Conservation (phyloP, 2,888 invertebrate species). For the Nemotelus nigrinus region DNA sequence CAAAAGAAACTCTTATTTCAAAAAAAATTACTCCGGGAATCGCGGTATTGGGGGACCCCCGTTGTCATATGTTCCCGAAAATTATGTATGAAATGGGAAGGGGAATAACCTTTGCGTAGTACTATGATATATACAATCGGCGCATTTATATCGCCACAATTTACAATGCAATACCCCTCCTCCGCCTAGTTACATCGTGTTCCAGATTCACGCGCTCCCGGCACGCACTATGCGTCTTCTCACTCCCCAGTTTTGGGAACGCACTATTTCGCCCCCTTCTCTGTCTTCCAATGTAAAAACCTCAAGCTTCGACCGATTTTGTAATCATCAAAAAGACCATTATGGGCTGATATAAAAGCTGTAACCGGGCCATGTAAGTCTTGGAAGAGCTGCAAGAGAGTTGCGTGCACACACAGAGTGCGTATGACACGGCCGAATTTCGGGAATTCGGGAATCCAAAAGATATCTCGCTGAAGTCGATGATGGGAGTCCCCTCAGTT, state of each 20-base stretch:
- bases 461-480: not conserved
- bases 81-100: slow-evolving; percentile 1
- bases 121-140: not conserved
- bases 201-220: not conserved
- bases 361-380: slow-evolving; percentile 6
- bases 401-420: not conserved
- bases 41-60: slow-evolving; percentile 39
- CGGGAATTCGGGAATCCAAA: not conserved
- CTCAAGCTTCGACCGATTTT: not conserved
- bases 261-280: slow-evolving; percentile 4
- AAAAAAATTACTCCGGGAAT: slow-evolving; percentile 29
- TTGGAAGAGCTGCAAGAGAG: slow-evolving; percentile 21
- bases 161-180: slow-evolving; percentile 2
- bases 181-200: not conserved
- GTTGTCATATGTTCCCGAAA: slow-evolving; percentile 26
- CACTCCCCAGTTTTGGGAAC: slow-evolving; percentile 13
- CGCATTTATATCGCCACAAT: too few species aligned
- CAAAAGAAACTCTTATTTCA: not conserved
- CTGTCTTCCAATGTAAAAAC: slow-evolving; percentile 18
- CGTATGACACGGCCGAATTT: not conserved
- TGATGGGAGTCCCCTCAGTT: not conserved
- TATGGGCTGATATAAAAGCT: not conserved
- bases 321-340: too few species aligned
- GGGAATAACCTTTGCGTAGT: not conserved
- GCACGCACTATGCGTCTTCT: slow-evolving; percentile 8